phyloP scores from a whole-genome alignment of 2,888 invertebrate genomes.

The Pycnomerus fuliginosus region DNA sequence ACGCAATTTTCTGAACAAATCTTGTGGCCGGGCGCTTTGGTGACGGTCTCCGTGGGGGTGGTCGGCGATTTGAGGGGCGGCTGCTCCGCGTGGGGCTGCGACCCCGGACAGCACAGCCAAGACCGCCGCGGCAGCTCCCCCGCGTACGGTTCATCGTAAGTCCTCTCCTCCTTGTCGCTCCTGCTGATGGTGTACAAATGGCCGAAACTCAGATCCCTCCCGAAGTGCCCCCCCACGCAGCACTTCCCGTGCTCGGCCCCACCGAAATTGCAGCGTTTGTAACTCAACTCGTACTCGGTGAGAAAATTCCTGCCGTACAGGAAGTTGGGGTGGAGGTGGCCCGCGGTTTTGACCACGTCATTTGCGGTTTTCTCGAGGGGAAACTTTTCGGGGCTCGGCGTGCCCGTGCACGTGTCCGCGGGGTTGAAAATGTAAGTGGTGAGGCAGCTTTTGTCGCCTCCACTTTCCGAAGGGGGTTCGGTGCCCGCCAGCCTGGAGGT shows the following conservation, averaged over 20 bases:
- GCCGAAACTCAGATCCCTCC: slow-evolving; percentile 44
- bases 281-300: slow-evolving; percentile 44
- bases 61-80: slow-evolving; percentile 44
- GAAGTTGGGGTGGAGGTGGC: slow-evolving; percentile 44
- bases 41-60: slow-evolving; percentile 37
- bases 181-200: slow-evolving; percentile 57
- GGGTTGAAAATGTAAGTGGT: slow-evolving; percentile 60
- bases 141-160: slow-evolving; percentile 52
- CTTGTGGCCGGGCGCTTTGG: slow-evolving; percentile 40
- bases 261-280: slow-evolving; percentile 41
- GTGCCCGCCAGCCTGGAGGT: slow-evolving; percentile 48
- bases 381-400: slow-evolving; percentile 58
- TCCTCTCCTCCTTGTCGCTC: slow-evolving; percentile 46
- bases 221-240: slow-evolving; percentile 45
- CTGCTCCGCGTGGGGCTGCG: slow-evolving; percentile 45
- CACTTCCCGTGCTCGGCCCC: slow-evolving; percentile 42
- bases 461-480: slow-evolving; percentile 37
- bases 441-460: slow-evolving; percentile 49
- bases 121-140: slow-evolving; percentile 52
- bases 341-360: slow-evolving; percentile 33
- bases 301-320: slow-evolving; percentile 44
- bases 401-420: slow-evolving; percentile 60
- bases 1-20: slow-evolving; percentile 44
- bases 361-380: slow-evolving; percentile 31
- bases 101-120: slow-evolving; percentile 56